Base-by-base conservation (phyloP, 2,888 invertebrate species). In the Athripsodes cinereus region DNA sequence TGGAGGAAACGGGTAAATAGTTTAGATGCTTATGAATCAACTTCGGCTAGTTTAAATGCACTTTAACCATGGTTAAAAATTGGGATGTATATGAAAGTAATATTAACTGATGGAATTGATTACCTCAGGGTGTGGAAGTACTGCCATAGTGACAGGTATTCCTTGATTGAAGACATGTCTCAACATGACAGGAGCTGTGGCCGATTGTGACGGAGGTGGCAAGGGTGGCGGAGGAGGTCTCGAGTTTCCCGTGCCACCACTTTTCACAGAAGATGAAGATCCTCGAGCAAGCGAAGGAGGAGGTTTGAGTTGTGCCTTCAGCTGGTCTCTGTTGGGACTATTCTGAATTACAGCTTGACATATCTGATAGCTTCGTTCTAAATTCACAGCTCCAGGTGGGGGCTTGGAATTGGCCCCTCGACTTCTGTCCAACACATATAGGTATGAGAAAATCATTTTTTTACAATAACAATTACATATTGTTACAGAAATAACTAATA, bases 331-430 rank as follows among this genome's bases (percentile, higher is more conserved):
- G 75, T 94, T 94, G 0, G 92, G 92, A 69, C 93, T 95, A 72
- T 92, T 94, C 74, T 94, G 93, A 64, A 96, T 92, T n/a, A 90
- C 90, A 47, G 90, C 90, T 73, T 90, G 90, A 68, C 92, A 92
- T 67, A 96, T 96, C 76, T 96, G 95, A 73, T 95, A 93, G 70
- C 96, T 96, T 57, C 96, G 83, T 71, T 96, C 95, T 55, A 96
- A 76, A 74, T 96, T 96, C 34, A 96, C 92, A 2, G 91, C 91
- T 1, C 93, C 93, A 0, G 92, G 93, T 1, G 93, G 92, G 61
- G 91, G 85, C 71, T 88, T 88, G 67, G 86, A 88, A 67, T 86
- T 88, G 6, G 83, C 80, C 65, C 80, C 81, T 51, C 83, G 76
- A 66, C 77, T 81, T 55, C 82, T 76, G 68, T 26, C 26, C 3